Evolutionary conservation across 1,140 invertebrate species (phyloP), one percentile per base, ranked within the genome.

Genomic region (Andricus grossulariae): DNA sequence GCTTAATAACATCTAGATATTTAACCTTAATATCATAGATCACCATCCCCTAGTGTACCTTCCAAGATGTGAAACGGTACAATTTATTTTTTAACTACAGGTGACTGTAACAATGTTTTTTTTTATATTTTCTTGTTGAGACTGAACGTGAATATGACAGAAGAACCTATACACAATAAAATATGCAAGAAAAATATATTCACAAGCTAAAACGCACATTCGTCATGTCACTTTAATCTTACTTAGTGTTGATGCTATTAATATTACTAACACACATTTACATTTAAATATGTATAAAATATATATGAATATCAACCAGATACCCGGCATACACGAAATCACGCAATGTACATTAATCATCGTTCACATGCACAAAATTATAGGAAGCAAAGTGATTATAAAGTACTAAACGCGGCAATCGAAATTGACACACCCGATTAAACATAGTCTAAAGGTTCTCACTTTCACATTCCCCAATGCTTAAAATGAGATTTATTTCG

Each of bases 291-390:
- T 50, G 72, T 74, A 45, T 74, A 45, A 21, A 25, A 51, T 72
- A 13, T 25, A 60, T 32, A 79, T 60, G 25, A 15, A 25, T 66
- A 71, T 75, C 52, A 72, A 72, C 73, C 55, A 77, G 50, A 77
- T 80, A 77, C 71, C 50, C 32, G 55, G 15, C 32, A 73, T 55
- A 18, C 73, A 75, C 73, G 66, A 54, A 66, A 76, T 77, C 76
- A 80, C 75, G 55, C 74, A 77, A 76, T 77, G 76, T 80, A 76
- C 78, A 84, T 84, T 84, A 86, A 85, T 86, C 84, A 84, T 66
- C 81, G 79, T 55, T 82, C 54, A 79, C 71, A 73, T 75, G 79
- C 76, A 80, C 80, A 81, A 81, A 85, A 79, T 80, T 66, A 54
- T 55, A 66, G 72, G 75, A 74, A 73, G 72, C 60, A 77, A 75